These are phyloP conservation scores for Orius laevigatus DNA, from an alignment of 1,140 invertebrate genomes.

Conservation along the genomic window DNA sequence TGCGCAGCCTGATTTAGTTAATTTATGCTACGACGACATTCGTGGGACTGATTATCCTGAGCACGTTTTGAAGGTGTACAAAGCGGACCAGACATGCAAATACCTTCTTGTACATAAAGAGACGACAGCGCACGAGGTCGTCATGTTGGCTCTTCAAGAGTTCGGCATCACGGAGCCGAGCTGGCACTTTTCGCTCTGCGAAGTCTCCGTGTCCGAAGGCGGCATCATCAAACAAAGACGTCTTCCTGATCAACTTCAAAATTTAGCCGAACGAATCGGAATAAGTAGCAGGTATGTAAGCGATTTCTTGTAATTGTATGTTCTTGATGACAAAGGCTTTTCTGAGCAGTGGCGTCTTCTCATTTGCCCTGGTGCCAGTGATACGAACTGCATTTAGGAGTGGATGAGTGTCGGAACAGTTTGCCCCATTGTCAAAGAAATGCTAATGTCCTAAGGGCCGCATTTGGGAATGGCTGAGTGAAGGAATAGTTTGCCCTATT, in stretches of 20 bases:
- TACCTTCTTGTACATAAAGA: slow-evolving; percentile 95
- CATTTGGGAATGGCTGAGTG: no score
- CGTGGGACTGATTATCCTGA: slow-evolving; percentile 77
- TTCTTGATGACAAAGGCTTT: no score
- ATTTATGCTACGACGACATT: slow-evolving; percentile 58
- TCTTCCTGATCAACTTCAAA: slow-evolving; percentile 84
- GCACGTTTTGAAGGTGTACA: slow-evolving; percentile 93
- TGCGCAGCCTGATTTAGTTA: slow-evolving; percentile 64
- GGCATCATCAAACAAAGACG: slow-evolving; percentile 92
- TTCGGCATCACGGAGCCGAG: slow-evolving; percentile 90
- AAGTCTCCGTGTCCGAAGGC: slow-evolving; percentile 85
- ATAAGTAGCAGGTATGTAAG: slow-evolving; percentile 38
- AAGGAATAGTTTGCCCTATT: no score
- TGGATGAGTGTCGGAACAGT: no score
- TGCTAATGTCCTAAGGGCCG: no score
- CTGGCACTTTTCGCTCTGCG: slow-evolving; percentile 77
- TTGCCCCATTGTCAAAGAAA: no score
- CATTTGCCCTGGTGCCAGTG: no score
- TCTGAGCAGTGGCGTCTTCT: no score
- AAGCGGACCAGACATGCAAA: slow-evolving; percentile 93
- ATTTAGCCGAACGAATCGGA: slow-evolving; percentile 87
- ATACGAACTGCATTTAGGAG: no score
- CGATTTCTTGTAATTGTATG: no score
- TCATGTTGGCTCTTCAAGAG: slow-evolving; percentile 91
- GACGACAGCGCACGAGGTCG: slow-evolving; percentile 93